These are phyloP conservation scores for Cassiopea xamachana DNA, from an alignment of 30 jellyfish, hydroid and myxozoan species.

Conservation along the genomic window DNA sequence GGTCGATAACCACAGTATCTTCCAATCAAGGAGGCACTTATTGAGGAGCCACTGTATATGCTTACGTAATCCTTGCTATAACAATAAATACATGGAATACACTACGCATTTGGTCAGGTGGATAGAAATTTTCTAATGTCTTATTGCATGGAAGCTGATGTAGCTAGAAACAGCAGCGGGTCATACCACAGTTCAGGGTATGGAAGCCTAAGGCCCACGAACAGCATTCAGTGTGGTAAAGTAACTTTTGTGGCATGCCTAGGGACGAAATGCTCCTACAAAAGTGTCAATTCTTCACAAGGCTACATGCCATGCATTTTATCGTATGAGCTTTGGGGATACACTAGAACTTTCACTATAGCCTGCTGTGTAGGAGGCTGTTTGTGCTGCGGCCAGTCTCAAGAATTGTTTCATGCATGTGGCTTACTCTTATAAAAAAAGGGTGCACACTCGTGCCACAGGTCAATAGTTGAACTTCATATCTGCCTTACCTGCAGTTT, in stretches of 20 bases:
- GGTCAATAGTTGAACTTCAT: not conserved
- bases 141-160: not conserved
- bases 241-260: too few species aligned
- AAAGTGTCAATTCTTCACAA: too few species aligned
- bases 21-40: slow-evolving; percentile 32
- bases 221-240: too few species aligned
- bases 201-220: not conserved
- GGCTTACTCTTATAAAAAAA: too few species aligned
- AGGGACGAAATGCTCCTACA: too few species aligned
- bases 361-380: too few species aligned
- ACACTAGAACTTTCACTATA: too few species aligned
- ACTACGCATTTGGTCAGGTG: not conserved
- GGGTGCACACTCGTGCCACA: not conserved
- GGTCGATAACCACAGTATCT: slow-evolving; percentile 26
- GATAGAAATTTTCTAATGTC: not conserved
- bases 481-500: slow-evolving; percentile 37
- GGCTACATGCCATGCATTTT: too few species aligned
- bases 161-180: not conserved
- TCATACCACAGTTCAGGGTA: not conserved
- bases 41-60: slow-evolving; percentile 34
- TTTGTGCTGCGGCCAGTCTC: too few species aligned
- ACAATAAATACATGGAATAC: not conserved
- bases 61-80: slow-evolving; percentile 49
- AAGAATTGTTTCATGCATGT: too few species aligned
- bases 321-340: too few species aligned